Percentiles rank a stretch among this genome's conserved stretches.
phyloP scores from a whole-genome alignment of 2,888 invertebrate species.

The Orchesellides sinensis region DNA sequence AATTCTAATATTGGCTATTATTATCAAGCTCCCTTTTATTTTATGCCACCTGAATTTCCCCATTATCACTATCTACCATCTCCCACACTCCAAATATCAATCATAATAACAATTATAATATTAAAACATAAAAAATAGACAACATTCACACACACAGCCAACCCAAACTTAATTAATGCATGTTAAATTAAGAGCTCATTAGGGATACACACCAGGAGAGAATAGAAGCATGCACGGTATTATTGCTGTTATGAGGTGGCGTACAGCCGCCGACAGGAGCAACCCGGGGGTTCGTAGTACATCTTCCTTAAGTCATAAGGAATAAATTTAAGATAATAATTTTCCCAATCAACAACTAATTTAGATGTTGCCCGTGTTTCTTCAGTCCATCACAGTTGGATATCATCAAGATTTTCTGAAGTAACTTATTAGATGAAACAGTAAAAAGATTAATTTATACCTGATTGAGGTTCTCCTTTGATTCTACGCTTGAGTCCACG shows the following conservation, averaged over 20 bases:
- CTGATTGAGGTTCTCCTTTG: slow-evolving; percentile 55
- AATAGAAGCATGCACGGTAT: slow-evolving; percentile 2
- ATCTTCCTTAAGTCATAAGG: too few species aligned
- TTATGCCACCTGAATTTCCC: slow-evolving; percentile 59
- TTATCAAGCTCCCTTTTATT: too few species aligned
- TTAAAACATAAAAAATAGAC: too few species aligned
- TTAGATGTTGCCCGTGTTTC: slow-evolving; percentile 38
- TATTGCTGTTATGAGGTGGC: too few species aligned
- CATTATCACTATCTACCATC: slow-evolving; percentile 53
- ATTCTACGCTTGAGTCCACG: slow-evolving; percentile 62
- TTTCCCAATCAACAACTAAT: slow-evolving; percentile 56
- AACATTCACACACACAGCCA: slow-evolving; percentile 66
- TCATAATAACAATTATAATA: too few species aligned
- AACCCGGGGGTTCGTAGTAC: too few species aligned
- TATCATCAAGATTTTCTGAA: too few species aligned
- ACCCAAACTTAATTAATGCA: slow-evolving; percentile 72
- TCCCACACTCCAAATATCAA: too few species aligned
- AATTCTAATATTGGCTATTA: slow-evolving; percentile 36
- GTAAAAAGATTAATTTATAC: slow-evolving; percentile 15
- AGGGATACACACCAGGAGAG: slow-evolving; percentile 69
- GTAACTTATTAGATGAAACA: not conserved
- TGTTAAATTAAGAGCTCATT: slow-evolving; percentile 75
- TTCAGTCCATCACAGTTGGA: slow-evolving; percentile 32
- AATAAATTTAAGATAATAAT: too few species aligned
- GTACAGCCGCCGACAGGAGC: too few species aligned